Conservation (phyloP, 2,888 invertebrate genomes). For the Drosophila lacicola region DNA sequence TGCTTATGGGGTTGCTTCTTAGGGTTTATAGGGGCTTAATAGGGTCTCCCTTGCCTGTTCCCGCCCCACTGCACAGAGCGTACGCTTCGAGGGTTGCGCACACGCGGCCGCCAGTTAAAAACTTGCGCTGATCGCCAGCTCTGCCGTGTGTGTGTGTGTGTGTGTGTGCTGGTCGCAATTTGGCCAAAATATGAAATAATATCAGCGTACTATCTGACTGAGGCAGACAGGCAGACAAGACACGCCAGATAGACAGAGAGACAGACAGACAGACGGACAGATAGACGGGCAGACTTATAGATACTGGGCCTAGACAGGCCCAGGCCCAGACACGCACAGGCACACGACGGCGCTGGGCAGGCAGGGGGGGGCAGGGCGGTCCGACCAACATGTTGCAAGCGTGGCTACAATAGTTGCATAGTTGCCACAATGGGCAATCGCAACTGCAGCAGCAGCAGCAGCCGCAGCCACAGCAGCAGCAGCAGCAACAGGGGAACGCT, state of each 20-base stretch:
- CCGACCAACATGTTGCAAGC: constrained; percentile 56
- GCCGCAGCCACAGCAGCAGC: constrained; percentile 20
- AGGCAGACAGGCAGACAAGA: constrained; percentile 42
- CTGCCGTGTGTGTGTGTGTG: constrained; percentile 3
- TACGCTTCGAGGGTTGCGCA: constrained; percentile 39
- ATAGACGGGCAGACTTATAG: neutral
- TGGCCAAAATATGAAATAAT: constrained; percentile 67
- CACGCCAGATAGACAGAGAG: constrained; percentile 38
- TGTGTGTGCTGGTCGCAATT: constrained; percentile 49
- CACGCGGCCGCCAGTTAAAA: constrained; percentile 66
- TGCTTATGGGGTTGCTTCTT: constrained; percentile 51
- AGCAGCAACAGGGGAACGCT: constrained; percentile 27
- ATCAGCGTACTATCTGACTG: constrained; percentile 53
- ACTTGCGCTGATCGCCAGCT: constrained; percentile 39
- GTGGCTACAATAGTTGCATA: constrained; percentile 57
- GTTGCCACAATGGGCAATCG: constrained; percentile 45
- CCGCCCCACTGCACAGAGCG: neutral
- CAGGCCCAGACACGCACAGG: neutral
- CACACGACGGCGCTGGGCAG: constrained; percentile 1
- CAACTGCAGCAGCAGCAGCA: constrained; percentile 1
- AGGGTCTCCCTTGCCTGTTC: constrained; percentile 23
- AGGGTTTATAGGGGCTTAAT: constrained; percentile 50
- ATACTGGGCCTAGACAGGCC: neutral
- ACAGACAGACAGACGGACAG: constrained; percentile 16
- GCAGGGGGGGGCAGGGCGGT: neutral